These are phyloP conservation scores for Stratiomys singularior DNA, from an alignment of 2,888 invertebrate species.

Conservation along the genomic window DNA sequence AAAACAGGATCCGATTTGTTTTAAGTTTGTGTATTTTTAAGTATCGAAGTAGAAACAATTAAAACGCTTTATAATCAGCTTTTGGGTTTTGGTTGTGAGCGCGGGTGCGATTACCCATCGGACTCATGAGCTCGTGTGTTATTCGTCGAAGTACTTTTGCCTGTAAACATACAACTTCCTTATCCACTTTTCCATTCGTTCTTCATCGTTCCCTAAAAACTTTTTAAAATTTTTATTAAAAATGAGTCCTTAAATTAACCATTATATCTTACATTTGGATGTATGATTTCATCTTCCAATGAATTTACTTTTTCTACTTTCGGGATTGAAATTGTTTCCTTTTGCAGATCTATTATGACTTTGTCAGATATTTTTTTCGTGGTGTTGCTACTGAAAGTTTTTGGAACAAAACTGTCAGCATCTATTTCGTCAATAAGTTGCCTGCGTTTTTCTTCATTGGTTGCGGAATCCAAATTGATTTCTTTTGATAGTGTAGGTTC, in stretches of 20 bases:
- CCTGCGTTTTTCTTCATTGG: conserved; percentile 19
- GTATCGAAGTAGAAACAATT: neutral
- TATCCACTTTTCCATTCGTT: conserved; percentile 79
- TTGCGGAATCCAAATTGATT: conserved; percentile 19
- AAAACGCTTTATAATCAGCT: neutral
- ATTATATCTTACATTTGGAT: conserved; percentile 72
- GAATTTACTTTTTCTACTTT: conserved; percentile 64
- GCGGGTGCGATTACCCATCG: neutral
- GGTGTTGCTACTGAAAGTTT: conserved; percentile 68
- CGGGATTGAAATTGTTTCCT: conserved; percentile 77
- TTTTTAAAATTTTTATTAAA: conserved; percentile 64
- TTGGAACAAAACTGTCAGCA: conserved; percentile 74
- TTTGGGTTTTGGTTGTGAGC: no score
- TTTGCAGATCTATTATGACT: conserved; percentile 78
- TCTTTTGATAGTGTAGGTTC: neutral
- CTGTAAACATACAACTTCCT: conserved; percentile 74
- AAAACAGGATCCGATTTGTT: conserved; percentile 87
- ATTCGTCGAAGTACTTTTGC: conserved; percentile 68
- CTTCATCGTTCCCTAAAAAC: conserved; percentile 76
- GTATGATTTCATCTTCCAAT: conserved; percentile 72
- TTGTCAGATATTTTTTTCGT: conserved; percentile 69
- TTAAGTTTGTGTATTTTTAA: conserved; percentile 53
- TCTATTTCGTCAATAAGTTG: conserved; percentile 73
- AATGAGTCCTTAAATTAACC: neutral
- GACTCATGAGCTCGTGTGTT: neutral